These are phyloP conservation scores for Ridgeia piscesae DNA, from an alignment of 1,140 invertebrate genomes.

Conservation along the genomic window DNA sequence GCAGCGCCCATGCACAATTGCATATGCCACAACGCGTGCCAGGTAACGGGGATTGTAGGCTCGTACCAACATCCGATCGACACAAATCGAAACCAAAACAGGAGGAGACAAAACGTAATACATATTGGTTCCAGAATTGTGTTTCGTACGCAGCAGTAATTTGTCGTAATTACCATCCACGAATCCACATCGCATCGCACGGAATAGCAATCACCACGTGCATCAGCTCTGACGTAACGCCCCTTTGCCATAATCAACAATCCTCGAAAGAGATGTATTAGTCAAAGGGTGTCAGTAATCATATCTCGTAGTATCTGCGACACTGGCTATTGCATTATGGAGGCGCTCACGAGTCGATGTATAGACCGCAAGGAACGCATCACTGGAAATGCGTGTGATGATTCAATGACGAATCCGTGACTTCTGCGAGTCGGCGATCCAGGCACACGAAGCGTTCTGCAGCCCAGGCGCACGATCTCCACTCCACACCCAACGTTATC, in stretches of 20 bases:
- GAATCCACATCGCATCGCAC: background rate
- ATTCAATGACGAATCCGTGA: background rate
- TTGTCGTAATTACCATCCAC: background rate
- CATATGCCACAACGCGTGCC: background rate
- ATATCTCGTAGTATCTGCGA: background rate
- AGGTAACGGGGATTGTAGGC: background rate
- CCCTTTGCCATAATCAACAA: background rate
- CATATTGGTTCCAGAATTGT: background rate
- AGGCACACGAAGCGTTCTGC: background rate
- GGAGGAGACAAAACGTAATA: background rate
- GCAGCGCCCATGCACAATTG: background rate
- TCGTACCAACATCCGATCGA: no score
- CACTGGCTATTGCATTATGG: background rate
- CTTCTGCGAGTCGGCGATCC: background rate
- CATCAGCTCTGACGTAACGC: background rate
- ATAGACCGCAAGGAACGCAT: background rate
- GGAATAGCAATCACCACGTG: background rate
- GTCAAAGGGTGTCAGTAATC: background rate
- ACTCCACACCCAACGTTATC: background rate
- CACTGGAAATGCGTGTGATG: background rate
- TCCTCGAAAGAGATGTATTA: background rate
- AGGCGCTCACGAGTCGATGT: background rate
- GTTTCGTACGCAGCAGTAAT: background rate
- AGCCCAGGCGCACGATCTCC: background rate
- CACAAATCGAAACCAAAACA: background rate